These are phyloP conservation scores for Netelia inedita DNA, from an alignment of 2,888 invertebrate species.

Conservation along the genomic window DNA sequence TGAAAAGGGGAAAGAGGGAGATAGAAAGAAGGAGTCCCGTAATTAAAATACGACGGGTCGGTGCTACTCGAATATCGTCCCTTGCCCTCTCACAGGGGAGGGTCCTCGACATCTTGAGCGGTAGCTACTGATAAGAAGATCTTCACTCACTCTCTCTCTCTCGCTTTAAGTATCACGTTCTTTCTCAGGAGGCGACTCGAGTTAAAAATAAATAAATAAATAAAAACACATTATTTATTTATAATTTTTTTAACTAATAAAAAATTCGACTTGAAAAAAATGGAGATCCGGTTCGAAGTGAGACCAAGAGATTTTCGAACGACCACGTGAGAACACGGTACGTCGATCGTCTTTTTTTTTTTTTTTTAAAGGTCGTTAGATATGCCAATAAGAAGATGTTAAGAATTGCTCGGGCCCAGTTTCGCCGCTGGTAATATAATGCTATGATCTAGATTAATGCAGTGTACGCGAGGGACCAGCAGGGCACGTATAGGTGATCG, in stretches of 20 bases:
- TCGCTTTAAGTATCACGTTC: background rate
- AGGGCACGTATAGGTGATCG: slow-evolving; percentile 74
- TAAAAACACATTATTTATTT: background rate
- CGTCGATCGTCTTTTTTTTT: slow-evolving; percentile 62
- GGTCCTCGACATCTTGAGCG: slow-evolving; percentile 65
- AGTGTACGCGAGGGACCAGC: slow-evolving; percentile 72
- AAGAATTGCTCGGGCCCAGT: slow-evolving; percentile 27
- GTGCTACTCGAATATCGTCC: slow-evolving; percentile 56
- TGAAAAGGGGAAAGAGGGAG: slow-evolving; percentile 36
- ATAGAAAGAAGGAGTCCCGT: slow-evolving; percentile 51
- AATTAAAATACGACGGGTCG: slow-evolving; percentile 67
- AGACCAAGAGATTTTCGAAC: slow-evolving; percentile 67
- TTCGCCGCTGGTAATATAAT: slow-evolving; percentile 76
- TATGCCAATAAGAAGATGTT: slow-evolving; percentile 75
- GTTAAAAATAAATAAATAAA: slow-evolving; percentile 14
- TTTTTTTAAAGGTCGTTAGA: slow-evolving; percentile 57
- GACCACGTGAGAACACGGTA: background rate
- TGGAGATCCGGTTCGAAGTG: slow-evolving; percentile 34
- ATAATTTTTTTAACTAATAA: slow-evolving; percentile 19
- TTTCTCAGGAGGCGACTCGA: background rate
- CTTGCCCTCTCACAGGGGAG: slow-evolving; percentile 17
- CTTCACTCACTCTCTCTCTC: slow-evolving; percentile 13
- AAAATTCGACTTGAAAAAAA: slow-evolving; percentile 13
- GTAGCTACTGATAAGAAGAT: slow-evolving; percentile 65
- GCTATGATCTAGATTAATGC: slow-evolving; percentile 83